A percentile compares a stretch with the other conserved stretches of the same genome.
Evolutionary conservation across 2,113 vertebrate genomes (phyloP).

Genomic region (Tympanuchus pallidicinctus): DNA sequence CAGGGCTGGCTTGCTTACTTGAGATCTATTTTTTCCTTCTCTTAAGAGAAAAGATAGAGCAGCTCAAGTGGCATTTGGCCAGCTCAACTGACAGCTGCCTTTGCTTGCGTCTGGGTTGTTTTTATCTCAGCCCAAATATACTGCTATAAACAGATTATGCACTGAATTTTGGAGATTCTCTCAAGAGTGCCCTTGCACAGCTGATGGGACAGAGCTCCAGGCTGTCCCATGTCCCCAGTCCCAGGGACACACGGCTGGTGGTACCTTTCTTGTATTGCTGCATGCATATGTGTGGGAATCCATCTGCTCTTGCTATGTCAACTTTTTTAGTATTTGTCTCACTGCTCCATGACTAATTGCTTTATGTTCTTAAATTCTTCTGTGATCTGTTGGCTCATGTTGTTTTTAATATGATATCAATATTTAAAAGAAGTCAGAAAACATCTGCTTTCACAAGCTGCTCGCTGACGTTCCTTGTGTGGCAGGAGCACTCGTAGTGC

Average conservation of each 20-base stretch:
- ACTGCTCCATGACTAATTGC: accelerated
- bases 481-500: background rate
- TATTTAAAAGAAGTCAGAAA: background rate
- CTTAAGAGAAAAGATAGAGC: background rate
- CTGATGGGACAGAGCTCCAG: accelerated
- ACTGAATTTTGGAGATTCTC: accelerated
- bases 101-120: accelerated
- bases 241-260: accelerated
- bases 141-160: accelerated
- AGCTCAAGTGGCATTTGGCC: background rate
- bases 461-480: accelerated
- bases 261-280: accelerated
- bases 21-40: background rate
- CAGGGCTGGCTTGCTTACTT: background rate
- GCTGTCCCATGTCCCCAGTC: accelerated
- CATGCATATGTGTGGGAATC: accelerated
- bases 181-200: background rate
- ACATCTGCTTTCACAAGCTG: background rate
- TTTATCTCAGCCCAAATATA: background rate
- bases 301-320: background rate
- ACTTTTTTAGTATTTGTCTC: background rate
- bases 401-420: accelerated
- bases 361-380: accelerated
- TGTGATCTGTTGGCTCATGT: background rate
- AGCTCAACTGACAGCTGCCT: background rate